phyloP scores from a whole-genome alignment of 2,113 vertebrate species.

The Etheostoma cragini region DNA sequence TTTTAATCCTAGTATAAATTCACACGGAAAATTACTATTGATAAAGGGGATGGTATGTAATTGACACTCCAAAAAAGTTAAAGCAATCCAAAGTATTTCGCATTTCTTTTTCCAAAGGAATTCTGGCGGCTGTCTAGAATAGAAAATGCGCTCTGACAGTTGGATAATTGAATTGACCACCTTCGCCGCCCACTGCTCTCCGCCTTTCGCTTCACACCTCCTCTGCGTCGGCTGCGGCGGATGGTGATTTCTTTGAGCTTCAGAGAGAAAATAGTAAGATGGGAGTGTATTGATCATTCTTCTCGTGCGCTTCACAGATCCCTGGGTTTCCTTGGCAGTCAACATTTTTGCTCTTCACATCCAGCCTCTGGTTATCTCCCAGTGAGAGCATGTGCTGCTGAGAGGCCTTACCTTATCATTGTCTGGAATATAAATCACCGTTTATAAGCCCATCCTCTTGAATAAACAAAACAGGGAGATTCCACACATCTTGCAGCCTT shows the following conservation, averaged over 20 bases:
- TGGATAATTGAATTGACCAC: constrained; percentile 78
- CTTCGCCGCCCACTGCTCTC: constrained; percentile 60
- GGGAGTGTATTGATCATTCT: constrained; percentile 79
- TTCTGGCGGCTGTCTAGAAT: constrained; percentile 40
- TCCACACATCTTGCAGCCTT: constrained; percentile 6
- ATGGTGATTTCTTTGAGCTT: constrained; percentile 73
- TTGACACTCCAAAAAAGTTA: constrained; percentile 14
- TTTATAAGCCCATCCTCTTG: constrained; percentile 34
- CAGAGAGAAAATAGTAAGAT: constrained; percentile 72
- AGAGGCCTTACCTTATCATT: constrained; percentile 73
- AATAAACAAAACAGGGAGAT: constrained; percentile 54
- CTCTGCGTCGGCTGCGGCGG: constrained; percentile 42
- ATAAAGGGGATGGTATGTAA: constrained; percentile 17
- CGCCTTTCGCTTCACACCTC: constrained; percentile 60
- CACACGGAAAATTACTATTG: neutral
- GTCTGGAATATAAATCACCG: constrained; percentile 72
- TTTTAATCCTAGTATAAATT: neutral
- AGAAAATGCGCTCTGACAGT: constrained; percentile 67
- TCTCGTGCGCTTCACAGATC: constrained; percentile 70
- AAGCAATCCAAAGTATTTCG: constrained; percentile 15
- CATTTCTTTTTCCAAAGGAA: neutral
- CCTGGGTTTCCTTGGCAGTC: constrained; percentile 66
- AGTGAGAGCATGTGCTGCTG: constrained; percentile 29
- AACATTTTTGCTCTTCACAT: constrained; percentile 54
- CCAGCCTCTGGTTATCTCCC: constrained; percentile 65